Conservation (phyloP, 2,888 invertebrate genomes). For the Megastigmus dorsalis region DNA sequence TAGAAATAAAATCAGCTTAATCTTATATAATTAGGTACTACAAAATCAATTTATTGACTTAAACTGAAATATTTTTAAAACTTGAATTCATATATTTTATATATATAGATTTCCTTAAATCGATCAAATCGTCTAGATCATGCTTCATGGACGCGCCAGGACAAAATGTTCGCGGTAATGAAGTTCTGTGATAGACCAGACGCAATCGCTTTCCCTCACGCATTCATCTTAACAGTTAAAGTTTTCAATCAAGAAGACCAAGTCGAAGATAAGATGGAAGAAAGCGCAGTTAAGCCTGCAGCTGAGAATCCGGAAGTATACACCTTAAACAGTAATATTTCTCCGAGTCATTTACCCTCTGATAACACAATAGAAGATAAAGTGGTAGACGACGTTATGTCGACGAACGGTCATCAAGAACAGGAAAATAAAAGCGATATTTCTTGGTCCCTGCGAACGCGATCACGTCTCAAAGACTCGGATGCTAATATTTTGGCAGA, state of each 20-base stretch:
- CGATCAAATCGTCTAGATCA: constrained; percentile 60
- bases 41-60: no score
- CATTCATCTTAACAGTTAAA: constrained; percentile 68
- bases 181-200: constrained; percentile 67
- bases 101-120: constrained; percentile 36
- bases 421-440: background rate
- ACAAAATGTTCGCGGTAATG: constrained; percentile 70
- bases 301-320: background rate
- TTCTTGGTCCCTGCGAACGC: constrained; percentile 24
- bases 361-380: constrained; percentile 8
- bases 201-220: constrained; percentile 64
- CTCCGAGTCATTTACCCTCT: background rate
- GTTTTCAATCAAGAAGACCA: constrained; percentile 40
- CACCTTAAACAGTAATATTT: no score
- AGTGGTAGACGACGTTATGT: background rate
- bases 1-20: no score
- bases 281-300: background rate
- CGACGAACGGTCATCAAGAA: background rate
- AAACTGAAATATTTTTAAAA: no score
- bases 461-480: constrained; percentile 21
- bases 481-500: background rate
- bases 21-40: no score
- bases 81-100: background rate
- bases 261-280: constrained; percentile 31
- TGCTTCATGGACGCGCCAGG: constrained; percentile 69